These are phyloP conservation scores for Dryoscopus gambensis DNA, from an alignment of 2,113 vertebrate genomes.

Conservation along the genomic window DNA sequence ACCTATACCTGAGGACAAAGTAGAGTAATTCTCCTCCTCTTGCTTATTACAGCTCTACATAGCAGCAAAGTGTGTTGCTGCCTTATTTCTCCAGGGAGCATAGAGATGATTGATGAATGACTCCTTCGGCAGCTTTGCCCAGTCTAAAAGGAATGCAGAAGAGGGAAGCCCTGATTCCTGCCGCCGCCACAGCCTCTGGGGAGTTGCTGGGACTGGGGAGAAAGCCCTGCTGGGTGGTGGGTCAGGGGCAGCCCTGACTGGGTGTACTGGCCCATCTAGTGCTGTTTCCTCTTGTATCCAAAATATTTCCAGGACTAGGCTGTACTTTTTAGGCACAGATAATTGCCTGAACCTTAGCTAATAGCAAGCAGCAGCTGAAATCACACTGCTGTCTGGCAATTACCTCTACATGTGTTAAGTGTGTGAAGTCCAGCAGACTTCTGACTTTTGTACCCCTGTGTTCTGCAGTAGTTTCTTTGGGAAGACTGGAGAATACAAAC, in stretches of 20 bases:
- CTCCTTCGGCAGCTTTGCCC: neutral
- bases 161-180: neutral
- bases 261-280: neutral
- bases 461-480: neutral
- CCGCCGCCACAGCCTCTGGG: rapidly evolving
- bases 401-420: neutral
- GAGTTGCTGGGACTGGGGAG: neutral
- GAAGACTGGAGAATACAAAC: neutral
- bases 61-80: neutral
- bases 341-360: neutral
- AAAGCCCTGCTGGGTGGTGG: rapidly evolving
- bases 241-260: neutral
- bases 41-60: neutral
- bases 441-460: neutral
- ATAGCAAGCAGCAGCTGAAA: neutral
- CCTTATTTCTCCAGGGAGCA: neutral
- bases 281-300: neutral
- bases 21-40: neutral
- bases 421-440: neutral
- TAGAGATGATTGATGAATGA: neutral
- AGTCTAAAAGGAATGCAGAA: neutral
- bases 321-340: neutral
- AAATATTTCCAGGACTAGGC: neutral
- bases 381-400: neutral
- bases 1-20: neutral